Evolutionary conservation across 37 sponge, comb jelly and placozoan genomes (phyloP).

Genomic region (Tethya wilhelma): DNA sequence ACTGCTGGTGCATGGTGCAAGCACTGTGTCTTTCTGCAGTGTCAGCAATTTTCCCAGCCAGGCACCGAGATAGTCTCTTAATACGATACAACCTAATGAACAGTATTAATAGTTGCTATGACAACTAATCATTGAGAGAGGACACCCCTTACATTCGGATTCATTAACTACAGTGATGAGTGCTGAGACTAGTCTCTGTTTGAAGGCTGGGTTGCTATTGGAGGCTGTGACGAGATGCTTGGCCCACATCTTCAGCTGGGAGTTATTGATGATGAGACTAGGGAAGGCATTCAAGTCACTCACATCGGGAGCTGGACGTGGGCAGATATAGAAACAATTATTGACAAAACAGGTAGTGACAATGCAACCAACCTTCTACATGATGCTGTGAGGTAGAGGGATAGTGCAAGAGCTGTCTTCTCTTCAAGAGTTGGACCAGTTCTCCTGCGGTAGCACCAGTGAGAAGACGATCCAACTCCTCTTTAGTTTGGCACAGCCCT

Average conservation of each 20-base stretch:
- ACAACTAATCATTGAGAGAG: background rate
- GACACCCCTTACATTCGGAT: background rate
- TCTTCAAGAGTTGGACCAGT: constrained; percentile 16
- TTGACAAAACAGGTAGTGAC: background rate
- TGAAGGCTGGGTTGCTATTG: background rate
- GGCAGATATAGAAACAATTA: background rate
- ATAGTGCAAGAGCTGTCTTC: constrained; percentile 16
- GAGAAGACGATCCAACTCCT: background rate
- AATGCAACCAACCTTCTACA: background rate
- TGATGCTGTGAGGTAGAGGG: background rate
- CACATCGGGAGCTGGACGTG: constrained; percentile 4
- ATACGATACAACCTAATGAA: background rate
- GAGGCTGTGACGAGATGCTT: constrained; percentile 15
- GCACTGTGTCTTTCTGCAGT: constrained; percentile 2
- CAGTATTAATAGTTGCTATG: background rate
- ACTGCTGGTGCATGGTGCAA: background rate
- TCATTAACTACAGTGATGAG: constrained; percentile 6
- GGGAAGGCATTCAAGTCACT: background rate
- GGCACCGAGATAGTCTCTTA: constrained; percentile 14
- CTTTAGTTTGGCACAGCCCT: background rate
- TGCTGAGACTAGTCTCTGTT: constrained; percentile 15
- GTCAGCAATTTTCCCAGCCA: background rate
- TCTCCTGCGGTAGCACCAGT: background rate
- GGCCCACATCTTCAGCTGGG: constrained; percentile 11
- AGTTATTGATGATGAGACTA: background rate